Conservation (phyloP, 2,888 invertebrate species). For the Dendrolimus pini region DNA sequence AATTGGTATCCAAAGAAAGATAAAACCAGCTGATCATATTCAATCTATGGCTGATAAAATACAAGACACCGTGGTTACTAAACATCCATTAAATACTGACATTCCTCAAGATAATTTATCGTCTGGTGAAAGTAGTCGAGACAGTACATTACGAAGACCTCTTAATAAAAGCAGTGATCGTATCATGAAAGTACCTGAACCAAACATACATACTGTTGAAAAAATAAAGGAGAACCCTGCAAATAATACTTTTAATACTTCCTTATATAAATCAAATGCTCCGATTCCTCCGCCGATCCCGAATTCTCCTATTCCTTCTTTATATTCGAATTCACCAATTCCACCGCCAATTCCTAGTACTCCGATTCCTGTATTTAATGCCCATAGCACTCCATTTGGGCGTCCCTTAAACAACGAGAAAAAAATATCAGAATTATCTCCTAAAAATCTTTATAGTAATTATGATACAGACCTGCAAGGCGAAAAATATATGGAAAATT, state of each 20-base stretch:
- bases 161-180: slow-evolving; percentile 46
- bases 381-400: slow-evolving; percentile 39
- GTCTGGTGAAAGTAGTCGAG: slow-evolving; percentile 48
- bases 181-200: slow-evolving; percentile 44
- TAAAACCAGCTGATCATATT: slow-evolving; percentile 70
- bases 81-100: slow-evolving; percentile 66
- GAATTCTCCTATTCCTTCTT: background rate
- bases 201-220: slow-evolving; percentile 43
- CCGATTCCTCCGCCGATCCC: background rate
- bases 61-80: slow-evolving; percentile 71
- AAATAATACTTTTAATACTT: background rate
- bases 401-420: slow-evolving; percentile 23
- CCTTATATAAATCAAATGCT: background rate
- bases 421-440: slow-evolving; percentile 31
- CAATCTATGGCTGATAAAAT: slow-evolving; percentile 72
- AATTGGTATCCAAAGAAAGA: slow-evolving; percentile 72
- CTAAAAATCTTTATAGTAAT: slow-evolving; percentile 31
- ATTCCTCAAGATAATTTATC: slow-evolving; percentile 18
- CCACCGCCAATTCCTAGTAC: slow-evolving; percentile 62
- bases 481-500: slow-evolving; percentile 32
- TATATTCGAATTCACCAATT: slow-evolving; percentile 26
- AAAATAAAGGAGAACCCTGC: slow-evolving; percentile 25
- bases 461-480: slow-evolving; percentile 21
- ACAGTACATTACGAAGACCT: slow-evolving; percentile 41
- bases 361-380: slow-evolving; percentile 54